A percentile compares a stretch with the other conserved stretches of the same genome.
Conservation (phyloP, 1,140 invertebrate species). For the Paralvinella palmiformis region DNA sequence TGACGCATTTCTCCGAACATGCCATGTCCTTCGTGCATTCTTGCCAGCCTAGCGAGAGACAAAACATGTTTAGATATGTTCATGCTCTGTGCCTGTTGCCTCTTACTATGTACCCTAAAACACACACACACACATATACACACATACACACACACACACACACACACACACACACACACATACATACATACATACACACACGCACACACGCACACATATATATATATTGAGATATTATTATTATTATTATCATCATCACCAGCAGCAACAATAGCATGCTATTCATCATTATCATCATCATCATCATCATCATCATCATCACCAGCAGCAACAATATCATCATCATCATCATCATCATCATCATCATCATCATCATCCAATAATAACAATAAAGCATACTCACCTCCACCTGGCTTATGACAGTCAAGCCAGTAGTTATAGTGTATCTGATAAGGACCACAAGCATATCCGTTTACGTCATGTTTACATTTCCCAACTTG, state of each 20-base stretch:
- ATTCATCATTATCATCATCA: background rate
- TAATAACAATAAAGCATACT: background rate
- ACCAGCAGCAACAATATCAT: background rate
- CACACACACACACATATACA: background rate
- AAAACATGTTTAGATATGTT: background rate
- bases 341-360: background rate
- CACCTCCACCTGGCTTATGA: too few relatives aligned
- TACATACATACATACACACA: conserved; percentile 22
- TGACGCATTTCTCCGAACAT: conserved; percentile 22
- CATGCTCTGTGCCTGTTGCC: background rate
- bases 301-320: background rate
- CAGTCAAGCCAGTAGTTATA: too few relatives aligned
- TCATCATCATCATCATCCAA: background rate
- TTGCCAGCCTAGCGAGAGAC: conserved; percentile 15
- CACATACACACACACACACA: conserved; percentile 27
- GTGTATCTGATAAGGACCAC: too few relatives aligned
- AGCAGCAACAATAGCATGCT: background rate
- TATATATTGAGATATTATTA: conserved; percentile 18
- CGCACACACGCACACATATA: background rate
- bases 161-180: conserved; percentile 35
- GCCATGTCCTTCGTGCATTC: conserved; percentile 18
- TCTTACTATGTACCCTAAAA: background rate
- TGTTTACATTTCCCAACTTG: too few relatives aligned
- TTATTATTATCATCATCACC: conserved; percentile 21
- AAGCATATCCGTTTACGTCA: too few relatives aligned